A percentile compares a stretch with the other conserved stretches of the same genome.
Evolutionary conservation across 2,797 vertebrate species (phyloP).

Genomic region (Micrastur ruficollis): DNA sequence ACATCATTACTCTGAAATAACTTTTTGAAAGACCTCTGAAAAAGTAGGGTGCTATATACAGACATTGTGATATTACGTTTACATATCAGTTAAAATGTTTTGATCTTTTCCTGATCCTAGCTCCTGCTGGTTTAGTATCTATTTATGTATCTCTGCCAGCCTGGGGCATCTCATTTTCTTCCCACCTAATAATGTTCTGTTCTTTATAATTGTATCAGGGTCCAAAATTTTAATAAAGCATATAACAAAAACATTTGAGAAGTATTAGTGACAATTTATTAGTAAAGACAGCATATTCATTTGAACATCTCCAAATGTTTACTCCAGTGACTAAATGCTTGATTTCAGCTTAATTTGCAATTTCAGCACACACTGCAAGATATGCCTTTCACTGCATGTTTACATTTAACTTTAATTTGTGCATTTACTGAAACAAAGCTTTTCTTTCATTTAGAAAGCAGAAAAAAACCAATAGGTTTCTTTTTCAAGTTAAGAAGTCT

Average conservation of each 20-base stretch:
- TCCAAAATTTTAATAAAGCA: neutral
- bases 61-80: neutral
- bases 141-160: neutral
- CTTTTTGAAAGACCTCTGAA: neutral
- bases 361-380: neutral
- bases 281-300: neutral
- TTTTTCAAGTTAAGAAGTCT: constrained; percentile 12
- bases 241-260: neutral
- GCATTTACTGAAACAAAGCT: neutral
- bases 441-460: constrained; percentile 16
- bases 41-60: neutral
- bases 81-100: neutral
- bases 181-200: neutral
- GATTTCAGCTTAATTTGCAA: constrained; percentile 47
- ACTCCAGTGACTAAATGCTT: constrained; percentile 20
- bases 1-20: neutral
- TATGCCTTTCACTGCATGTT: constrained; percentile 26
- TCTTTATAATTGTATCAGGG: neutral
- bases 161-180: neutral
- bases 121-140: neutral
- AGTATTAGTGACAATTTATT: neutral
- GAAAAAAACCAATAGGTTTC: neutral
- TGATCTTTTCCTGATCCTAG: neutral
- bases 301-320: neutral
- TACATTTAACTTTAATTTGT: constrained; percentile 45